Conservation (phyloP, 92 coral and sea anemone genomes). For the Zoanthus sansibaricus region DNA sequence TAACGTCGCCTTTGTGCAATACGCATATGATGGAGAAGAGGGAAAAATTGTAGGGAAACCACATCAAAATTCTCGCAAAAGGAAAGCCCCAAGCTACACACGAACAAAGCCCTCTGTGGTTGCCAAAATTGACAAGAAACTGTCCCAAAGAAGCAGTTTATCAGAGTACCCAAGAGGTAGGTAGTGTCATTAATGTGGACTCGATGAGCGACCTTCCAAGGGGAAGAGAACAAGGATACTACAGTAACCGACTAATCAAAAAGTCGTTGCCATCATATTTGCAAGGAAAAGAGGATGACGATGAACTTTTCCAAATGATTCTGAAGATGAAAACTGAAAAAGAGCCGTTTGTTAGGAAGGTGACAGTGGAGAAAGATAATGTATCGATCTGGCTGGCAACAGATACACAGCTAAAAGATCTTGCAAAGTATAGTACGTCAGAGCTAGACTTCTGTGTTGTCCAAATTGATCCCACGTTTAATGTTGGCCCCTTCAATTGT, state of each 20-base stretch:
- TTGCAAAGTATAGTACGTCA: slow-evolving; percentile 28
- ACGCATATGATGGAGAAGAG: too few species aligned
- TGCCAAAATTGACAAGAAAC: background rate
- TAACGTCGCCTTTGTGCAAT: too few species aligned
- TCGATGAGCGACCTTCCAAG: slow-evolving; percentile 48
- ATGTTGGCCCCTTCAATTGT: slow-evolving; percentile 63
- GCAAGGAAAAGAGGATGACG: slow-evolving; percentile 47
- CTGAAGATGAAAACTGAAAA: slow-evolving; percentile 57
- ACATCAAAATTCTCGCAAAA: slow-evolving; percentile 16
- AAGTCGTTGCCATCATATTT: background rate
- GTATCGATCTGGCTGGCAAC: slow-evolving; percentile 37
- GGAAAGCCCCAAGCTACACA: slow-evolving; percentile 11
- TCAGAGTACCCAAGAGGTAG: slow-evolving; percentile 16
- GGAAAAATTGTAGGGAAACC: slow-evolving; percentile 22
- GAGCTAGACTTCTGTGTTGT: slow-evolving; percentile 48
- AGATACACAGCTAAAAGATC: background rate
- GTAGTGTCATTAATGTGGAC: slow-evolving; percentile 45
- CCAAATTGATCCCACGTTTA: slow-evolving; percentile 59
- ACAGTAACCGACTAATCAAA: slow-evolving; percentile 32
- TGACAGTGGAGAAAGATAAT: slow-evolving; percentile 43
- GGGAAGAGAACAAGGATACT: slow-evolving; percentile 46
- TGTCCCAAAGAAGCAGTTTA: background rate
- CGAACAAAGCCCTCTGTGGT: slow-evolving; percentile 54
- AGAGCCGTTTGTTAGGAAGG: slow-evolving; percentile 40
- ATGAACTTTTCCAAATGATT: slow-evolving; percentile 30